phyloP scores from a whole-genome alignment of 1,140 invertebrate genomes.

The Trissolcus basalis region DNA sequence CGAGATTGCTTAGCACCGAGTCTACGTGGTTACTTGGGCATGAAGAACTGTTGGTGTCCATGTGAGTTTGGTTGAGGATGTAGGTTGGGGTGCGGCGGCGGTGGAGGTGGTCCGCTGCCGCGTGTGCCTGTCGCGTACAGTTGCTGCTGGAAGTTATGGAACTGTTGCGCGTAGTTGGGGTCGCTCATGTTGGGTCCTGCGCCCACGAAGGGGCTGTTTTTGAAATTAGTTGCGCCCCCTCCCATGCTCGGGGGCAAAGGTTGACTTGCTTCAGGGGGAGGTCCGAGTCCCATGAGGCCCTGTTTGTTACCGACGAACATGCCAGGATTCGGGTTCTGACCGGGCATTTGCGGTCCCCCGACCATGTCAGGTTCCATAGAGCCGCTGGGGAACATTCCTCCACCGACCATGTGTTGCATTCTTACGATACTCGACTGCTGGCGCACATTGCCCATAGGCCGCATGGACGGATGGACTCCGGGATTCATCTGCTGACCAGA shows the following conservation, averaged over 20 bases:
- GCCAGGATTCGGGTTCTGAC: constrained; percentile 68
- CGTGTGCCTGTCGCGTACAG: constrained; percentile 92
- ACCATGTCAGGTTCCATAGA: constrained; percentile 76
- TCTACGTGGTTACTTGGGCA: constrained; percentile 73
- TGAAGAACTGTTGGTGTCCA: constrained; percentile 77
- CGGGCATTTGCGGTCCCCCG: constrained; percentile 58
- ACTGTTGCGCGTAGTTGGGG: constrained; percentile 95
- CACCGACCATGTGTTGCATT: constrained; percentile 79
- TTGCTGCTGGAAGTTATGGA: constrained; percentile 96
- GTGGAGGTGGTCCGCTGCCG: constrained; percentile 71
- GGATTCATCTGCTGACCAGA: constrained; percentile 66
- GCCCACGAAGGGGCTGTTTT: constrained; percentile 87
- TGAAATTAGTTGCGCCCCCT: constrained; percentile 81
- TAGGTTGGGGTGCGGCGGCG: constrained; percentile 67
- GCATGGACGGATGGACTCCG: constrained; percentile 72
- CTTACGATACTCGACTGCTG: constrained; percentile 76
- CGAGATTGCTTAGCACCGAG: neutral
- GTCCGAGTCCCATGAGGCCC: constrained; percentile 76
- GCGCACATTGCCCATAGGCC: constrained; percentile 68
- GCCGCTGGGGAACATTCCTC: constrained; percentile 73
- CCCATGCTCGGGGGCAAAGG: constrained; percentile 88
- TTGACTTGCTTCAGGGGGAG: constrained; percentile 80
- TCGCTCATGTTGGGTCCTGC: constrained; percentile 89
- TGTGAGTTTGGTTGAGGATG: constrained; percentile 72
- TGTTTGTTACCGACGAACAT: constrained; percentile 64